Base-by-base conservation (phyloP, 2,888 invertebrate species). In the Dolomedes plantarius region DNA sequence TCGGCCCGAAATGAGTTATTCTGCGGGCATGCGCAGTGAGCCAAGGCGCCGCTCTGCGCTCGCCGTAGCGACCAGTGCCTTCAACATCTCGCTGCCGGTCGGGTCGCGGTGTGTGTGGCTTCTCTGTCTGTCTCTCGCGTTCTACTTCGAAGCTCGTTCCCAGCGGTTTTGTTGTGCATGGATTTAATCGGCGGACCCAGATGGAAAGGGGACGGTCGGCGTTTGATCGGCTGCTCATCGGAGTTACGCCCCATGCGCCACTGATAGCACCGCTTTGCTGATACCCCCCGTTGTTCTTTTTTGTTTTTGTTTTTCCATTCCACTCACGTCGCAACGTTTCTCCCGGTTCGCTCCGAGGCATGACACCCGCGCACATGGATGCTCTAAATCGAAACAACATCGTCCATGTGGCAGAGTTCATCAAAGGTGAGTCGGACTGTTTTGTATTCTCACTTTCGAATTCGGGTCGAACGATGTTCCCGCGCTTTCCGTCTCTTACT, bases 331-430 rank as follows among this genome's bases (percentile, higher is more conserved):
- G n/a, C n/a, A n/a, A n/a, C n/a, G n/a, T n/a, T n/a, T n/a, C n/a
- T 13, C 9, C 16, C 46, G 16, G 16, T 11, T 36, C 6, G 36
- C 36, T 16, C 46, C 46, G n/a, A n/a, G n/a, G 13, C 72, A 77
- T 83, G 83, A 41, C 32, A 71, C 28, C n/a, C 11, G 72, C 31
- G 31, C 46, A 74, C 50, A 86, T 86, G 85, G 85, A 86, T 86
- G 74, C 68, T 13, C 29, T 86, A 32, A 86, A 86, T 64, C 78
- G 79, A 41, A 75, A 31, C 68, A 79, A 79, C 69, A 65, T 86
- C 27, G 69, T 86, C 46, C 85, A 86, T 79, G 78, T 75, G 74
- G 85, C 85, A 13, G 85, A 86, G 36, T 86, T 74, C 69, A 86
- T 86, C 29, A 86, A 86, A 86, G 85, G 85, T 86, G 74, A 71